Evolutionary conservation across 2,113 vertebrate species (phyloP), one percentile per base, ranked within the genome.

Genomic region (Gambusia affinis): DNA sequence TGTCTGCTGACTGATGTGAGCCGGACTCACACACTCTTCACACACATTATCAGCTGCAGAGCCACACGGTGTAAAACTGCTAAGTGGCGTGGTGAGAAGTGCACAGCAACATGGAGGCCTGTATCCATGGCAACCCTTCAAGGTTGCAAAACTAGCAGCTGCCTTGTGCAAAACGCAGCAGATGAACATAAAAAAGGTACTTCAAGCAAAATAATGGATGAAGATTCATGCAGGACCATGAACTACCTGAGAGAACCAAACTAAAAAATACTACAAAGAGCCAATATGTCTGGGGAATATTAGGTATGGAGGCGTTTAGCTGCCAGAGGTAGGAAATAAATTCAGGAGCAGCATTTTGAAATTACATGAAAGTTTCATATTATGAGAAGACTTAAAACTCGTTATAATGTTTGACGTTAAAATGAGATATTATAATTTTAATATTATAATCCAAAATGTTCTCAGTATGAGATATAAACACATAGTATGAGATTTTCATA

Each of bases 71-170:
- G 74, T 60, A 29, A 73, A 75, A 28, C 35, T 64, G 69, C 60
- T 60, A 75, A 76, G 35, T 65, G 64, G 19, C 64, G 35, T 31
- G n/a, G 24, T 63, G 71, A 35, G 64, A 57, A 42, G 63, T 60
- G 44, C 44, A 51, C 62, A 24, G 72, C 27, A 61, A 69, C 51
- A 66, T 24, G 3, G 47, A 69, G 39, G 57, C 54, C 30, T 17
- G 44, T 64, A 67, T 77, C 70, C 84, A 80, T 63, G 67, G 61
- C 4, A 64, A 82, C 62, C 44, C 30, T 44, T 64, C 62, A 61
- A 61, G 54, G 39, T 14, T 37, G 17, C 35, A 51, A 28, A 61
- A 67, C 35, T 10, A 11, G 17, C 3, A 39, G 42, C 51, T 22
- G 4, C 33, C n/a, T 39, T 3, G 19, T 67, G 17, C 22, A 51